Conservation (phyloP, 1,140 invertebrate genomes). For the Cephus cinctus region DNA sequence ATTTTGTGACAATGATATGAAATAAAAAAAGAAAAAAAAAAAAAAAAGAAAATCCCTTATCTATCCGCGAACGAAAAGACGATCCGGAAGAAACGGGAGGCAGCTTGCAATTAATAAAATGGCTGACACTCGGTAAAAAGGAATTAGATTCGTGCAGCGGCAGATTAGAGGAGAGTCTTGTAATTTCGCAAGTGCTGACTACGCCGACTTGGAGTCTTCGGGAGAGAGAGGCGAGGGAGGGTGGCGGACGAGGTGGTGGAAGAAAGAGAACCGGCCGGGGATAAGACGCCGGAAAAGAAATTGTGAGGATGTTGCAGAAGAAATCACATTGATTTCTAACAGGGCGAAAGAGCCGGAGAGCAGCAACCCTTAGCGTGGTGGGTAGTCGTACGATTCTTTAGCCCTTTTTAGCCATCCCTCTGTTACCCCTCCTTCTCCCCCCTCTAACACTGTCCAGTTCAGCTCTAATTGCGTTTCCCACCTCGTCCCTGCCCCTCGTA, state of each 20-base stretch:
- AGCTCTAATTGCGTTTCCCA: constrained; percentile 39
- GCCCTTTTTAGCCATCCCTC: constrained; percentile 11
- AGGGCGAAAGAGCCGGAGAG: too few species aligned
- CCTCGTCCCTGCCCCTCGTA: constrained; percentile 19
- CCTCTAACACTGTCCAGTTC: constrained; percentile 26
- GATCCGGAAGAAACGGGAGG: neutral
- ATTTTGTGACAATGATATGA: too few species aligned
- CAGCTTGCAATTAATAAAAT: constrained; percentile 21
- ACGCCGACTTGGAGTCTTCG: constrained; percentile 9
- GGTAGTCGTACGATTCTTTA: constrained; percentile 15
- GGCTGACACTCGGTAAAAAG: constrained; percentile 22
- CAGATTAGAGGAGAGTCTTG: constrained; percentile 17
- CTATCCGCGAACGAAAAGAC: too few species aligned
- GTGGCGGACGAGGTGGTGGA: neutral
- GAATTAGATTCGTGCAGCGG: constrained; percentile 19
- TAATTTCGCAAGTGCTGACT: constrained; percentile 27
- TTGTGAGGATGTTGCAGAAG: constrained; percentile 19
- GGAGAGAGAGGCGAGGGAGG: constrained; percentile 10
- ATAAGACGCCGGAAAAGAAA: neutral
- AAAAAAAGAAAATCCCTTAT: too few species aligned
- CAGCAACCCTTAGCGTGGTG: constrained; percentile 9
- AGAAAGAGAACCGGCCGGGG: neutral
- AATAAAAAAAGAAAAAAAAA: too few species aligned
- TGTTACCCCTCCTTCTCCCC: neutral
- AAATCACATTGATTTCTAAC: constrained; percentile 37